Evolutionary conservation across 1,140 invertebrate genomes (phyloP).

Genomic region (Papilio aristodemus): DNA sequence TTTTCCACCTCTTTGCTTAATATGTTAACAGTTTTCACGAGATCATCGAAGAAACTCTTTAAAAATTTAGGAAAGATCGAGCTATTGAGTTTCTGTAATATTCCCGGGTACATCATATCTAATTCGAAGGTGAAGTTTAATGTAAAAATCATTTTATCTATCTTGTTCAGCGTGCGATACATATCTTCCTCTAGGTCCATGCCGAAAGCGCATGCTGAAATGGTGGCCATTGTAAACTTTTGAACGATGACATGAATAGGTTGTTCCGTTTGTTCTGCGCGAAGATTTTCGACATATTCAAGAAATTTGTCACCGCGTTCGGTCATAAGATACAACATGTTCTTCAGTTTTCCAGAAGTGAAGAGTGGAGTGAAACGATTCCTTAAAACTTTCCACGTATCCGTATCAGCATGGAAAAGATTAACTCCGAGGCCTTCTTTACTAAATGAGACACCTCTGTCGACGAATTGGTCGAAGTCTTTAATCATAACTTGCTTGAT

Average conservation of each 20-base stretch:
- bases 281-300: constrained; percentile 42
- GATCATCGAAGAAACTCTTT: constrained; percentile 42
- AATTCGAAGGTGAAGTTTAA: constrained; percentile 40
- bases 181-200: constrained; percentile 72
- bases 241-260: constrained; percentile 67
- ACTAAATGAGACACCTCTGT: constrained; percentile 72
- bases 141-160: constrained; percentile 40
- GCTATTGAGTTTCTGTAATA: constrained; percentile 43
- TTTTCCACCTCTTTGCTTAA: constrained; percentile 40
- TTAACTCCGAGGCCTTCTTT: constrained; percentile 76
- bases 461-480: constrained; percentile 80
- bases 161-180: constrained; percentile 38
- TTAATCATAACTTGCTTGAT: constrained; percentile 82
- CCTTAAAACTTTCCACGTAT: constrained; percentile 81
- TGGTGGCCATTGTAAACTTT: constrained; percentile 73
- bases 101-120: constrained; percentile 50
- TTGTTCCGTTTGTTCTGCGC: constrained; percentile 43
- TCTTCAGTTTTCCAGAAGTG: constrained; percentile 82
- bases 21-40: constrained; percentile 40
- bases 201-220: constrained; percentile 81
- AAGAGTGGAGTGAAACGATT: too few relatives aligned
- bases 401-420: too few relatives aligned
- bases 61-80: constrained; percentile 47
- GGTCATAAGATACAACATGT: constrained; percentile 73
- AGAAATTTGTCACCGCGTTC: constrained; percentile 57